Evolutionary conservation across 2,888 invertebrate species (phyloP).

Genomic region (Euclidia mi): DNA sequence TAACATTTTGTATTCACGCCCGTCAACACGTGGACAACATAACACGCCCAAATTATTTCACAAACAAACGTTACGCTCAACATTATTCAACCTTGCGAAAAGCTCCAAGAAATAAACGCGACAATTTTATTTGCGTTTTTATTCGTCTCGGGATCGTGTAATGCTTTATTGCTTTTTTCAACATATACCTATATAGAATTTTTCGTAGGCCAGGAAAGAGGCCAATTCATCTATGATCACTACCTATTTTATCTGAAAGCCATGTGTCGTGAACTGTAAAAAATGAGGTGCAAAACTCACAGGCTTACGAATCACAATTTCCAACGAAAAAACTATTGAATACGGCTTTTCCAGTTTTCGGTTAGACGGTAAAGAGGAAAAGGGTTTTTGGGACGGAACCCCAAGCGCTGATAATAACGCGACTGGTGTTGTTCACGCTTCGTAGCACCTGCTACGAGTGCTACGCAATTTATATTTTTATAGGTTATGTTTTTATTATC

Average conservation of each 20-base stretch:
- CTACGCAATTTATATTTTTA: constrained; percentile 52
- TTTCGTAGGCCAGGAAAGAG: neutral
- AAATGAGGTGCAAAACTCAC: too few relatives aligned
- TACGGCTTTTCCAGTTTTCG: constrained; percentile 63
- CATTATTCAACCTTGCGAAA: constrained; percentile 21
- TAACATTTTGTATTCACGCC: constrained; percentile 58
- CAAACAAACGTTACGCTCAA: constrained; percentile 27
- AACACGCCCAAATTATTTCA: constrained; percentile 34
- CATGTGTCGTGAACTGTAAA: too few relatives aligned
- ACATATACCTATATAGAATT: too few relatives aligned
- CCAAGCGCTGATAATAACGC: constrained; percentile 60
- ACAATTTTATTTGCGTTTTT: constrained; percentile 18
- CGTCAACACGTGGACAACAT: constrained; percentile 40
- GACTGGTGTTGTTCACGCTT: constrained; percentile 51
- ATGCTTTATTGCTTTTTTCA: neutral
- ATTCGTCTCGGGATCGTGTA: neutral
- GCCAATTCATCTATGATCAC: constrained; percentile 27
- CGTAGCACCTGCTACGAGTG: constrained; percentile 64
- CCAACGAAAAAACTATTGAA: constrained; percentile 58
- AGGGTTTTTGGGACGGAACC: constrained; percentile 55
- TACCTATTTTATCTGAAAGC: constrained; percentile 36
- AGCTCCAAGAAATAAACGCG: constrained; percentile 2
- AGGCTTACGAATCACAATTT: constrained; percentile 56
- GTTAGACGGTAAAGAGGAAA: constrained; percentile 51
- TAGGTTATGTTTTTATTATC: constrained; percentile 49